Base-by-base conservation (phyloP, 1,140 invertebrate species). In the Drosophila kepulauana region DNA sequence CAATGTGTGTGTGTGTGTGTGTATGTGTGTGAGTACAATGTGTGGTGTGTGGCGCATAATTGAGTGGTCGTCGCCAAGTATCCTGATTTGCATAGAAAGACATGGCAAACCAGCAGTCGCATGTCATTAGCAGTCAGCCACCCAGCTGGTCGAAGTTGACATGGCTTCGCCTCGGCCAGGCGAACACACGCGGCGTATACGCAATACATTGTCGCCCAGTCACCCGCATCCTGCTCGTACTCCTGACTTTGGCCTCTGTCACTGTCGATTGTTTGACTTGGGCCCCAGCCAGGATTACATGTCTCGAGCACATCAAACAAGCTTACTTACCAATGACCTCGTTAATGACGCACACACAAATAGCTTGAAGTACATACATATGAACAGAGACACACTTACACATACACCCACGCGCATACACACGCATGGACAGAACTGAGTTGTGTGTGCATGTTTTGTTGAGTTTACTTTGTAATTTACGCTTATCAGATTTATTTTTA, bases 301-400 rank as follows among this genome's bases (percentile, higher is more conserved):
- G 85, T 89, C 85, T 89, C 79, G 85, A 81, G 81, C 85, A 89
- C 85, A 89, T 89, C 85, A 89, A 89, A 89, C 78, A 89, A 90
- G 85, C 78, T 89, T 89, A 81, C 85, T 89, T 89, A 89, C 81
- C 85, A 85, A 85, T 89, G 85, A 85, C 85, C 85, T 89, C 85
- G 85, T 89, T 89, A 89, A 89, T 89, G 85, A 79, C 78, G 58
- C 65, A 78, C 73, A 78, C 73, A 72, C 65, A 57, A 61, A 70
- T 46, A 62, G 35, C 58, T 61, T 46, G 13, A 33, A 46, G 63
- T 65, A 51, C 52, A 63, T 65, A 51, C 52, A 63, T 57, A 41
- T 43, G 54, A 52, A 64, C 48, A 56, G 35, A 25, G 20, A 3
- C 20, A 25, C 20, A 25, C 20, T 4, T 3, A 35, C 54, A 67